A percentile compares a stretch with the other conserved stretches of the same genome.
Evolutionary conservation across 2,113 vertebrate species (phyloP).

Genomic region (Serilophus lunatus): DNA sequence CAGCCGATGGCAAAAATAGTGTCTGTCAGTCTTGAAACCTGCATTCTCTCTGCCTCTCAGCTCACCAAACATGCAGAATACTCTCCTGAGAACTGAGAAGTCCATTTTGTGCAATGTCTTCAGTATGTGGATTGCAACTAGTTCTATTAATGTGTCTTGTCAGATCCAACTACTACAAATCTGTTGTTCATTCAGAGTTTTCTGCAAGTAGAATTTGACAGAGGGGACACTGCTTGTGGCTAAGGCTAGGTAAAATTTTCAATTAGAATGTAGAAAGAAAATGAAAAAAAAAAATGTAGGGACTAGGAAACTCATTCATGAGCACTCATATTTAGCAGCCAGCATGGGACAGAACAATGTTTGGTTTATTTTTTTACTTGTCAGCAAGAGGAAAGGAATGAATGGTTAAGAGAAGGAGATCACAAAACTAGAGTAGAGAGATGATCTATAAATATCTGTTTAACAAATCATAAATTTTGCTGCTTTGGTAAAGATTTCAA

Average conservation of each 20-base stretch:
- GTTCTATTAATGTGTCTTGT: neutral
- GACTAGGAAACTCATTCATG: neutral
- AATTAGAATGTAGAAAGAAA: neutral
- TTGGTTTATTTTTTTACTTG: neutral
- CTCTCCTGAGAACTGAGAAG: neutral
- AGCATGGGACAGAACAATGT: neutral
- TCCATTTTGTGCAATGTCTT: neutral
- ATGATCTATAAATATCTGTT: neutral
- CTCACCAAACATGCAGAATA: neutral
- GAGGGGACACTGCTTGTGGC: neutral
- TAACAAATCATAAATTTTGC: neutral
- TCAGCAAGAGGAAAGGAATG: neutral
- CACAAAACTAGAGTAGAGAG: neutral
- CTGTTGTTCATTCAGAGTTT: neutral
- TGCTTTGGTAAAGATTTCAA: neutral
- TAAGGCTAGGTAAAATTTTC: neutral
- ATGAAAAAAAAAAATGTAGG: neutral
- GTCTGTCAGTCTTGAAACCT: neutral
- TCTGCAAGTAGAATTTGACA: neutral
- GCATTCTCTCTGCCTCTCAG: neutral
- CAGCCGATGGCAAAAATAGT: neutral
- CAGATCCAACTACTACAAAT: neutral
- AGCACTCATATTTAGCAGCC: neutral
- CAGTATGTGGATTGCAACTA: neutral
- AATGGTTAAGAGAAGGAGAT: neutral